Evolutionary conservation across 2,797 vertebrate genomes (phyloP), one percentile per base, ranked within the genome.

Genomic region (Varecia variegata): DNA sequence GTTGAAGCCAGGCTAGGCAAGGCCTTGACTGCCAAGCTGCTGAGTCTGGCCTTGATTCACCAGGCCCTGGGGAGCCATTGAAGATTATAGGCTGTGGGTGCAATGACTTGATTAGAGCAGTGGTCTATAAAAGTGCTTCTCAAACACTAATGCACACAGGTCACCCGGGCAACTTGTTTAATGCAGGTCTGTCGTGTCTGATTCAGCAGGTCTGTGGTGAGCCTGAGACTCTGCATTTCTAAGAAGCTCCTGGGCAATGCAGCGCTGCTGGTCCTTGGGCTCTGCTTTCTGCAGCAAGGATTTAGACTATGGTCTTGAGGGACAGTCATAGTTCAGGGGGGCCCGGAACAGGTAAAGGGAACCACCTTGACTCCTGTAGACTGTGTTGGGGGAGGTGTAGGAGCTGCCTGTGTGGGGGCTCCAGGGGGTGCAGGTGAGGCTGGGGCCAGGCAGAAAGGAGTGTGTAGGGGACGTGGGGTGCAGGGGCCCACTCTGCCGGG

Each of bases 31-130:
- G 70, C 90, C 54, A 82, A 80, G 74, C 70, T 92, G 60, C 85
- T 38, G 58, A 94, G 85, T 82, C 56, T 95, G 54, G 73, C 68
- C 47, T 81, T 91, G 58, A 93, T 67, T 97, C 23, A 45, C 18
- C 18, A 52, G 87, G 27, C 71, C 67, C 76, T 4, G 0, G 56
- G 73, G 79, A 84, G 73, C 77, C 60, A 38, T 20, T 0, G 2
- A 50, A 79, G 79, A 85, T 60, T 70, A 82, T 35, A 40, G 67
- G 77, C 20, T 12, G 11, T 0, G 14, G 67, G 58, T n/a, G 25
- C 58, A 67, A 17, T 90, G 82, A 70, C 35, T 65, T 74, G 82
- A 74, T 95, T 60, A 88, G 71, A 95, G 56, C 40, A 35, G 7
- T n/a, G 52, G 38, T 67, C 81, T 83, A 27, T 80, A 83, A 93